Conservation (phyloP, 1,140 invertebrate species). For the Brachionus asplanchnoidis region DNA sequence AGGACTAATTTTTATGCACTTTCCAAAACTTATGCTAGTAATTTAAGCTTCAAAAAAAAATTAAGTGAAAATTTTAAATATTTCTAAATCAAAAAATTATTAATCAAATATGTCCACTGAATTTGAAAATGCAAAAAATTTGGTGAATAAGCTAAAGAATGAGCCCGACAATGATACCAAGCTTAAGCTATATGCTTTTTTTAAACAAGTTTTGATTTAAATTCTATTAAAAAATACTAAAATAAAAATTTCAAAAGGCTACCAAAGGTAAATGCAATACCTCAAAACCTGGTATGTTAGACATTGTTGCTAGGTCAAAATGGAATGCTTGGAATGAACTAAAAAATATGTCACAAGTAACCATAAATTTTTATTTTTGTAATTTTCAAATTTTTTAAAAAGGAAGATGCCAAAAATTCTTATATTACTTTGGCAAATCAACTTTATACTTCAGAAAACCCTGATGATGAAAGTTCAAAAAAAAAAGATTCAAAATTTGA, state of each 20-base stretch:
- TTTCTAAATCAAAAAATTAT: not conserved
- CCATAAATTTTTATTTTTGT: conserved; percentile 42
- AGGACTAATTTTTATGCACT: not conserved
- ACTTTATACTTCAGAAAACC: not conserved
- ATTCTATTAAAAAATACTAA: not conserved
- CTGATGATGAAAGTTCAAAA: not conserved
- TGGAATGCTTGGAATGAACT: conserved; percentile 64
- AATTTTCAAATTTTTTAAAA: conserved; percentile 50
- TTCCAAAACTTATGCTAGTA: not conserved
- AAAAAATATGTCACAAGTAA: conserved; percentile 57
- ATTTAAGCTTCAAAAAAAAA: not conserved
- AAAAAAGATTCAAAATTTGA: not conserved
- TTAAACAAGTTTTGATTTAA: conserved; percentile 58
- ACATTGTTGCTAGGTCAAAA: conserved; percentile 64
- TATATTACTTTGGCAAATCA: not conserved
- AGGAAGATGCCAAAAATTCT: conserved; percentile 14
- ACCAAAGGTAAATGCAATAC: conserved; percentile 60
- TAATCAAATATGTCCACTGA: not conserved
- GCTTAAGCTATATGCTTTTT: conserved; percentile 63
- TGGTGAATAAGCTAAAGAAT: conserved; percentile 55
- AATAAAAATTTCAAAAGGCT: conserved; percentile 52
- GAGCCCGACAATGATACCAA: conserved; percentile 62
- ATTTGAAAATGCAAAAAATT: conserved; percentile 51
- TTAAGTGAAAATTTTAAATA: not conserved
- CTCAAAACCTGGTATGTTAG: conserved; percentile 63